Percentiles rank a stretch among this genome's conserved stretches.
phyloP scores from a whole-genome alignment of 1,140 invertebrate species.

The Druon quercuslanigerum region DNA sequence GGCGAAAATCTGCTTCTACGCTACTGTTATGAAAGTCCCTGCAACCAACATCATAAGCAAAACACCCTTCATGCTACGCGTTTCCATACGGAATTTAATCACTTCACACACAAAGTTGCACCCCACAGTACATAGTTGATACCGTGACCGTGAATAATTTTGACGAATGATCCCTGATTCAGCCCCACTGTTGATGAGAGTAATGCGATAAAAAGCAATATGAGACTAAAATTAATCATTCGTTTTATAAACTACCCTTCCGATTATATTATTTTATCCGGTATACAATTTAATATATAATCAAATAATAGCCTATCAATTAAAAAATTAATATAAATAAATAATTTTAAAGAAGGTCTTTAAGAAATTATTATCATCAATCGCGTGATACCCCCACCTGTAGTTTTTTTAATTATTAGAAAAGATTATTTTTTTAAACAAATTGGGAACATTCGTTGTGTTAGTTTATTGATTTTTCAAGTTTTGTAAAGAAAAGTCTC shows the following conservation, averaged over 20 bases:
- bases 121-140: conserved; percentile 35
- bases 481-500: too few relatives aligned
- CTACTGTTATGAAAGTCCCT: conserved; percentile 2
- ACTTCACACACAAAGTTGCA: conserved; percentile 46
- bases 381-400: too few relatives aligned
- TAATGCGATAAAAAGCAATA: conserved; percentile 30
- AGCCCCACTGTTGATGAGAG: neutral
- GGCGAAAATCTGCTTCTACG: neutral
- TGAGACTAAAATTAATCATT: conserved; percentile 6
- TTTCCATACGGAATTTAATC: conserved; percentile 63
- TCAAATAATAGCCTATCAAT: too few relatives aligned
- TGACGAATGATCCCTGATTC: conserved; percentile 53
- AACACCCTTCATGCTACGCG: conserved; percentile 26
- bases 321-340: too few relatives aligned
- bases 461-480: too few relatives aligned
- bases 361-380: too few relatives aligned
- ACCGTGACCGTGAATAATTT: conserved; percentile 63
- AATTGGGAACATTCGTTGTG: too few relatives aligned
- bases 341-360: too few relatives aligned
- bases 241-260: conserved; percentile 4
- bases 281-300: neutral
- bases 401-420: too few relatives aligned
- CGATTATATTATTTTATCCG: too few relatives aligned
- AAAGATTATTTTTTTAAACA: too few relatives aligned
- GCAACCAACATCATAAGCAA: conserved; percentile 11